Percentiles rank a stretch among this genome's conserved stretches.
These are phyloP conservation scores for Cephus spinipes DNA, from an alignment of 2,888 invertebrate species.

Conservation along the genomic window DNA sequence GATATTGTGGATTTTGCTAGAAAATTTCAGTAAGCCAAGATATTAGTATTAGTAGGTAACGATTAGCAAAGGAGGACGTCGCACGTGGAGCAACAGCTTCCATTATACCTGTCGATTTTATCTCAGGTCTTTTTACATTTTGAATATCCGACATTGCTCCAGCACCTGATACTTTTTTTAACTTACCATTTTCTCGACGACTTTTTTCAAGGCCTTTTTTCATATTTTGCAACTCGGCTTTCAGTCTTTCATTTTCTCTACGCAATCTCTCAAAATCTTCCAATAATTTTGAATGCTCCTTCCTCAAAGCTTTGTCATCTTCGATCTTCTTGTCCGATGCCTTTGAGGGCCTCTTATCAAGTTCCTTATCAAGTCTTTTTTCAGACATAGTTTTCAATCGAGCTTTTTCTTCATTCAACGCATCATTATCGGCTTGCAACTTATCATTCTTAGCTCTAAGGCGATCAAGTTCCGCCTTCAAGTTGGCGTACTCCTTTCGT, in stretches of 20 bases:
- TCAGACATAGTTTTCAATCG: background rate
- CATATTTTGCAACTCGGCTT: slow-evolving; percentile 22
- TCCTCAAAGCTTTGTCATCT: background rate
- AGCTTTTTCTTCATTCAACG: slow-evolving; percentile 1
- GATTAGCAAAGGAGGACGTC: background rate
- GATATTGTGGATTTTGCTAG: background rate
- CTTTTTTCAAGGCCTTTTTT: slow-evolving; percentile 10
- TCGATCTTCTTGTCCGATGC: background rate
- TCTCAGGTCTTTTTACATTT: background rate
- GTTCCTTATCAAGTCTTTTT: background rate
- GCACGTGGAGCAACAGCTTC: background rate
- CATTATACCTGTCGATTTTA: background rate
- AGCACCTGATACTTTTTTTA: slow-evolving; percentile 10
- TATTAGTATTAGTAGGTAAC: background rate
- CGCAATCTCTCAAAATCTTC: slow-evolving; percentile 23
- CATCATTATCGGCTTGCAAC: background rate
- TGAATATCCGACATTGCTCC: background rate
- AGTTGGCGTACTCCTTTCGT: slow-evolving; percentile 15
- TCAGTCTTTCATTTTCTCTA: slow-evolving; percentile 30
- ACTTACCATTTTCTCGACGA: slow-evolving; percentile 6
- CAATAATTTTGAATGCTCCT: slow-evolving; percentile 18
- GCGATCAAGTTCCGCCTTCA: background rate
- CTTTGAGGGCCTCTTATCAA: background rate
- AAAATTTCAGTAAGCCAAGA: background rate
- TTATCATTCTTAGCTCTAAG: too few relatives aligned